A percentile compares a stretch with the other conserved stretches of the same genome.
These are phyloP conservation scores for Malurus melanocephalus DNA, from an alignment of 2,113 vertebrate genomes.

Conservation along the genomic window DNA sequence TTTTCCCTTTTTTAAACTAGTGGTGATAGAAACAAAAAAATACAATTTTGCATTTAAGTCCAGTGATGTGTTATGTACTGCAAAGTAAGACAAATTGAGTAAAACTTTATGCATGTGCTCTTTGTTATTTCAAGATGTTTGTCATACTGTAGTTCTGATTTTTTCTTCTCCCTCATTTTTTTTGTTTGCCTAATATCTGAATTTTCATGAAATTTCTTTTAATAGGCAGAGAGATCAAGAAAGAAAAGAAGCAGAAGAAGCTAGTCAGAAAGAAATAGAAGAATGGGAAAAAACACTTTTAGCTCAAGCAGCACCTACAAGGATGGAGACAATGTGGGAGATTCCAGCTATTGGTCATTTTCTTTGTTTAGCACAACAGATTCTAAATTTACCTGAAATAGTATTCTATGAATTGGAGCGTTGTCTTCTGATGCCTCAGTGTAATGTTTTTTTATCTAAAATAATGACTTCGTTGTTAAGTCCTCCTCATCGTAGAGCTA, in stretches of 20 bases:
- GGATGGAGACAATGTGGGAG: conserved; percentile 91
- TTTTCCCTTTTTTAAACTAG: neutral
- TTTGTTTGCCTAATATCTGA: neutral
- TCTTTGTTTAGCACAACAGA: conserved; percentile 93
- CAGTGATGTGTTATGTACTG: neutral
- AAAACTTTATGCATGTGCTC: neutral
- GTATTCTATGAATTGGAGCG: conserved; percentile 96
- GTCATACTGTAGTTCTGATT: neutral
- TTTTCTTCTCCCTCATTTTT: neutral
- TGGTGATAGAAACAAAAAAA: neutral
- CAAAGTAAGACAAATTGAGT: neutral
- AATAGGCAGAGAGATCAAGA: conserved; percentile 91
- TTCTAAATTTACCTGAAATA: conserved; percentile 94
- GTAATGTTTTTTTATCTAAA: conserved; percentile 90
- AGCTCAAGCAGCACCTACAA: conserved; percentile 82
- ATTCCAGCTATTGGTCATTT: conserved; percentile 97
- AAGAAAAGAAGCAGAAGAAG: conserved; percentile 93
- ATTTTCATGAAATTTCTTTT: conserved; percentile 49
- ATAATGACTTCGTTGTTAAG: conserved; percentile 95
- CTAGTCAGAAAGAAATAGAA: conserved; percentile 91
- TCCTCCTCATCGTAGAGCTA: conserved; percentile 84
- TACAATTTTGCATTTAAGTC: neutral
- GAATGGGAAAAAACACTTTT: conserved; percentile 91
- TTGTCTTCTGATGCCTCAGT: conserved; percentile 95
- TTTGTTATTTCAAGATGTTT: neutral